Base-by-base conservation (phyloP, 1,140 invertebrate species). In the Hirudo medicinalis region DNA sequence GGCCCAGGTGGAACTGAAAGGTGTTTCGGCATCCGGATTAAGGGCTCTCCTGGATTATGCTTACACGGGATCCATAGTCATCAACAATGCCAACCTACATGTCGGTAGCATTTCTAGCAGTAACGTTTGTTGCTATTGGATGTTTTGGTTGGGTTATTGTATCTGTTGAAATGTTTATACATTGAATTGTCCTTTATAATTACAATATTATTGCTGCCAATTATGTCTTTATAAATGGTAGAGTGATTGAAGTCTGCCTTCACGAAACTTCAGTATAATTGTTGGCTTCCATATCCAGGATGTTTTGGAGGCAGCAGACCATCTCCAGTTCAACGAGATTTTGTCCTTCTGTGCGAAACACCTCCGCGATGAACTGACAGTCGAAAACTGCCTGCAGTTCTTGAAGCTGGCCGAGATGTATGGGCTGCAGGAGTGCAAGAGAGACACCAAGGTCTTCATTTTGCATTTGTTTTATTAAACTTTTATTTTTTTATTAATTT, bases 351-450 rank as follows among this genome's bases (percentile, higher is more conserved):
- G 73, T 60, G 57, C 73, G 15, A 49, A 69, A 25, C 70, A 74
- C 49, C 70, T 74, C 20, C 73, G 66, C 13, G 63, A 74, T 22
- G 70, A 74, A 25, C 32, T 74, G 40, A 74, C 70, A 22, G 66
- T 68, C 27, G 73, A 74, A 40, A 74, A 74, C 70, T 74, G 73
- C 25, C 66, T 74, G 36, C 73, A 74, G 15, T 72, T 74, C 49
- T 66, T 74, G 54, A 72, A 67, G 29, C 60, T 74, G 73, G 73
- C 70, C 2, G 73, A 74, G 32, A 72, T 71, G 70, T 74, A 74
- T 43, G 73, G 66, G 20, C 53, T 74, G 70, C 29, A 43, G 17
- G 73, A 74, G 20, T 74, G 73, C 70, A 71, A 74, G 54, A 57
- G 66, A 11, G 70, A 71, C n/a, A 60, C 54, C 25, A 71, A 60